Conservation (phyloP, 2,888 invertebrate genomes). For the Luffia ferchaultella region DNA sequence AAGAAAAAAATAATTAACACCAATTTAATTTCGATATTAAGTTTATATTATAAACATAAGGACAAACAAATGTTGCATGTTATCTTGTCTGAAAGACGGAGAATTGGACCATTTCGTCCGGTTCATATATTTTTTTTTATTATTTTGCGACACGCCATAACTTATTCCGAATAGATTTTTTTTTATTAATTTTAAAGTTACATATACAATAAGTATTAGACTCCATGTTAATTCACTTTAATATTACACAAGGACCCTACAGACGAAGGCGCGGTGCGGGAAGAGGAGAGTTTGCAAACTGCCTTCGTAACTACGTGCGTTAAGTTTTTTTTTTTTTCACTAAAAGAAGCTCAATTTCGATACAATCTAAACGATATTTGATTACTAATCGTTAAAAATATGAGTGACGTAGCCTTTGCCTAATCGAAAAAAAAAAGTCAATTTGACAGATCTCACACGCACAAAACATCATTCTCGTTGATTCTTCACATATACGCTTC, state of each 20-base stretch:
- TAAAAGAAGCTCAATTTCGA: not conserved
- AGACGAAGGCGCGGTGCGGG: conserved; percentile 19
- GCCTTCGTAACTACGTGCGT: conserved; percentile 14
- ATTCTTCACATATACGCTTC: too few species aligned
- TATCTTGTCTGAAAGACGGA: not conserved
- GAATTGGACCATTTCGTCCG: not conserved
- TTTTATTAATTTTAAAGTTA: conserved; percentile 40
- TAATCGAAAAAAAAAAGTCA: not conserved
- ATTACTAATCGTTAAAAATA: too few species aligned
- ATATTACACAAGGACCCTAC: conserved; percentile 35
- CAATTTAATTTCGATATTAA: not conserved
- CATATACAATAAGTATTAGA: conserved; percentile 46
- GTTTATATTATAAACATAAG: not conserved
- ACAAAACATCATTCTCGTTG: not conserved
- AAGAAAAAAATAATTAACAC: not conserved
- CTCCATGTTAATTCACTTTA: conserved; percentile 36
- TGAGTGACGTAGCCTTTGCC: conserved; percentile 2
- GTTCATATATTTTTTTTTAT: not conserved
- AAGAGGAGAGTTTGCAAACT: conserved; percentile 18
- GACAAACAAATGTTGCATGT: not conserved
- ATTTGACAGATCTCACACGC: not conserved
- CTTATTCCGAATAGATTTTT: not conserved
- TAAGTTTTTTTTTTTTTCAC: not conserved
- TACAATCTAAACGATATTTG: conserved; percentile 2
- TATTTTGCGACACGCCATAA: not conserved